Base-by-base conservation (phyloP, 2,888 invertebrate genomes). In the Ptychoptera contaminata region DNA sequence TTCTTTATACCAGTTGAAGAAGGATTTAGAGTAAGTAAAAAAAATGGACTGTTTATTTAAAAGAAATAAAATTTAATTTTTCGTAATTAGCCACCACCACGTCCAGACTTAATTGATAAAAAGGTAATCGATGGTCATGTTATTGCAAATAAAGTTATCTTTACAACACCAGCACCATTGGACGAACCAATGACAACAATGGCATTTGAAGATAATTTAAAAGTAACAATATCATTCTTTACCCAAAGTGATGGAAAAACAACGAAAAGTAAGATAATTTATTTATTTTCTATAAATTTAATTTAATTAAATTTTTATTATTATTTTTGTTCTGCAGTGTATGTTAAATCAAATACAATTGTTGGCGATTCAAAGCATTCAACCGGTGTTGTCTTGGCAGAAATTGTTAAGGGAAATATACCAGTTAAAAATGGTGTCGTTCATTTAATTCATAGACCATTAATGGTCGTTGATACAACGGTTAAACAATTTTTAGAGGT, bases 401-500 rank as follows among this genome's bases (percentile, higher is more conserved):
- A 88, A 63, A 85, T 93, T 49, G 80, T 90, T 8, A 77, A 81
- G 58, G 83, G 83, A 31, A 92, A 93, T 63, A 91, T 93, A 52
- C 91, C 92, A 0, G 87, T 92, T 29, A 79, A 78, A 58, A 93
- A 92, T 57, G 92, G 93, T 31, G 91, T 93, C 1, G 80, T 93
- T 5, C 93, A 94, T 67, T 76, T 94, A 50, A 92, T 93, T 53
- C 84, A 88, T 56, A 76, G 86, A 51, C 92, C 92, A 0, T 70
- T 93, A 12, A 88, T 92, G 83, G 81, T 92, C 47, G 85, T 90
- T 43, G 90, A 91, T 57, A 83, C 82, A n/a, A 82, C 82, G 4
- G 81, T 91, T 49, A 78, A 77, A 52, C 80, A 90, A 61, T 85
- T 90, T 58, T 70, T 91, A 47, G 78, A 83, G 83, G 90, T 90